Percentiles rank a stretch among this genome's conserved stretches.
Evolutionary conservation across 2,888 invertebrate genomes (phyloP).

Genomic region (Lasioglossum malachurum): DNA sequence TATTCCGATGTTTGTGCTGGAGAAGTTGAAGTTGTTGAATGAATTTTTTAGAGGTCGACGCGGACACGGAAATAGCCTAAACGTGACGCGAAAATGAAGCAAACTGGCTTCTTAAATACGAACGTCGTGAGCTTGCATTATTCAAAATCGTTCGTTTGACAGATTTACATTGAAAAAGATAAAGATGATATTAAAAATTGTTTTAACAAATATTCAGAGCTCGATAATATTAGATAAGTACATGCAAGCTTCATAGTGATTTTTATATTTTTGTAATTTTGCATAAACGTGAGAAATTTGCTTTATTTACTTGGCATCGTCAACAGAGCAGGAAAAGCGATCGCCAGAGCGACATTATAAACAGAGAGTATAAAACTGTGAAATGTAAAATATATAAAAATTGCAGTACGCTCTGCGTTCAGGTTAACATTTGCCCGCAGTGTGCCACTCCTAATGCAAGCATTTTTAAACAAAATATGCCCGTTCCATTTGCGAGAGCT

Average conservation of each 20-base stretch:
- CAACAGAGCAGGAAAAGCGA: background rate
- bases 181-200: background rate
- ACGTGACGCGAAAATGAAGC: slow-evolving; percentile 25
- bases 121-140: background rate
- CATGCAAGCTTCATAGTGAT: too few species aligned
- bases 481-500: background rate
- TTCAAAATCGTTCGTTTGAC: background rate
- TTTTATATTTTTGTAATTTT: background rate
- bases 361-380: background rate
- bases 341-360: background rate
- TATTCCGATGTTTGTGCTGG: too few species aligned
- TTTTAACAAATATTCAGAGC: background rate
- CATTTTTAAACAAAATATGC: background rate
- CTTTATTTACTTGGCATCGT: background rate
- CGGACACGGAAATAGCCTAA: slow-evolving; percentile 24
- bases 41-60: slow-evolving; percentile 26
- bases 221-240: background rate
- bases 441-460: background rate
- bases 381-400: background rate
- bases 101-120: background rate
- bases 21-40: background rate
- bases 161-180: background rate
- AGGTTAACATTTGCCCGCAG: background rate
- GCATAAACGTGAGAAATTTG: background rate
- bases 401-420: background rate